Evolutionary conservation across 1,140 invertebrate genomes (phyloP), one percentile per base, ranked within the genome.

Genomic region (Colletes latitarsis): DNA sequence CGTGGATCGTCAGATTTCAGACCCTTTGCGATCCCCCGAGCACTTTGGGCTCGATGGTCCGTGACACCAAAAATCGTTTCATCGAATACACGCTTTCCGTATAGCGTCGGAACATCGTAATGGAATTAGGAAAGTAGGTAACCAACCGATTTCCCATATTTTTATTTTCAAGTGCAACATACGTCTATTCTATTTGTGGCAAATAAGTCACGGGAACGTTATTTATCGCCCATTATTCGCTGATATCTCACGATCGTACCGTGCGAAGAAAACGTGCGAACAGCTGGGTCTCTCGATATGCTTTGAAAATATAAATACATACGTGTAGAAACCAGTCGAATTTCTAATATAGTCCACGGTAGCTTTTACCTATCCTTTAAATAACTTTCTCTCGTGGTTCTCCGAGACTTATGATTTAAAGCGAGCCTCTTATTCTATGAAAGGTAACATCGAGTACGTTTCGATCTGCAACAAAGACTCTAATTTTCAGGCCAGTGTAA

Each of bases 201-300:
- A 17, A 69, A 21, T 58, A 58, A 77, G 49, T 69, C 21, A n/a
- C 53, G 19, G 15, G 1, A n/a, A 8, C 6, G 19, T 70, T 19
- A 39, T 14, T 60, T n/a, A 60, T 69, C 14, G n/a, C 10, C 55
- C 19, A 60, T 52, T 77, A 60, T 69, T 58, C 4, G 6, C 14
- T 39, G 9, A 19, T 17, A 70, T 77, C 75, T n/a, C 75, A 41
- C 75, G 74, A 30, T n/a, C 8, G 52, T 9, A 49, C 14, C 66
- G 43, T 70, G 21, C 17, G 53, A 69, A 67, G 19, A 39, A 41
- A 17, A 41, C 60, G 60, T 63, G 60, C 17, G 60, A 63, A 63
- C 30, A 14, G 6, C 15, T 10, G 14, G 30, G 41, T 63, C 60
- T 12, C 10, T 41, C 12, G 21, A 14, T 12, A 14, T 41, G 9